Evolutionary conservation across 1,140 invertebrate genomes (phyloP).

Genomic region (Akabosia matsudoensis): DNA sequence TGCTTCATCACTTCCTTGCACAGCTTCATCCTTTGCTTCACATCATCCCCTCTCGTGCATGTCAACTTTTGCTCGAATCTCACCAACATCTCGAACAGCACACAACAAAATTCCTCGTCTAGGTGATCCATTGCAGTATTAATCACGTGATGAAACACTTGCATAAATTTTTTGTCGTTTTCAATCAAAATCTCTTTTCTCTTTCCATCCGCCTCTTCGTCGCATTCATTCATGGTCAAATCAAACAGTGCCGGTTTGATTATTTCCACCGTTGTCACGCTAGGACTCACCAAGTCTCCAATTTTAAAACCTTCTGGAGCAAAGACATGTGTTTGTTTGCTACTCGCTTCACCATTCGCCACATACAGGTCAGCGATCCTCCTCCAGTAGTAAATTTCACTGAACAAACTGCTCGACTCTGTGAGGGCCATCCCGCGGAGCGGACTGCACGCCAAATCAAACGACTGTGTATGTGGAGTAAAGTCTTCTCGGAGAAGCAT

Average conservation of each 20-base stretch:
- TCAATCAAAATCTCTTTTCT: conserved; percentile 17
- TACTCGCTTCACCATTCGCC: not conserved
- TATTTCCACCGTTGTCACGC: not conserved
- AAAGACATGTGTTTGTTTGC: not conserved
- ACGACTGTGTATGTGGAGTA: conserved; percentile 39
- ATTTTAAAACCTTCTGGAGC: conserved; percentile 42
- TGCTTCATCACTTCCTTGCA: conserved; percentile 35
- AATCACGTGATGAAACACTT: conserved; percentile 29
- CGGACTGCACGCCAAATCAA: conserved; percentile 31
- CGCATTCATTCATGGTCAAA: not conserved
- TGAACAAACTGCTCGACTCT: conserved; percentile 33
- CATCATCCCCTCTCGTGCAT: not conserved
- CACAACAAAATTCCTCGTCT: conserved; percentile 29
- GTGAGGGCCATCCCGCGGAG: conserved; percentile 32
- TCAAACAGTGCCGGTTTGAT: not conserved
- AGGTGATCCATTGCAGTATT: conserved; percentile 31
- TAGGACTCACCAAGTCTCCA: conserved; percentile 15
- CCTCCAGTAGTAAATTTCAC: conserved; percentile 45
- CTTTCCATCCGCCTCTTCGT: not conserved
- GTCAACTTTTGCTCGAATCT: conserved; percentile 35
- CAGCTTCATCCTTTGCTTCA: conserved; percentile 38
- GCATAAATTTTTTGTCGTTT: conserved; percentile 33
- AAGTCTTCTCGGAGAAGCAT: conserved; percentile 39
- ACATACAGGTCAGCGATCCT: conserved; percentile 35
- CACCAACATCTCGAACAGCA: conserved; percentile 39